Conservation (phyloP, 2,797 vertebrate species). For the Sebastes steindachneri region DNA sequence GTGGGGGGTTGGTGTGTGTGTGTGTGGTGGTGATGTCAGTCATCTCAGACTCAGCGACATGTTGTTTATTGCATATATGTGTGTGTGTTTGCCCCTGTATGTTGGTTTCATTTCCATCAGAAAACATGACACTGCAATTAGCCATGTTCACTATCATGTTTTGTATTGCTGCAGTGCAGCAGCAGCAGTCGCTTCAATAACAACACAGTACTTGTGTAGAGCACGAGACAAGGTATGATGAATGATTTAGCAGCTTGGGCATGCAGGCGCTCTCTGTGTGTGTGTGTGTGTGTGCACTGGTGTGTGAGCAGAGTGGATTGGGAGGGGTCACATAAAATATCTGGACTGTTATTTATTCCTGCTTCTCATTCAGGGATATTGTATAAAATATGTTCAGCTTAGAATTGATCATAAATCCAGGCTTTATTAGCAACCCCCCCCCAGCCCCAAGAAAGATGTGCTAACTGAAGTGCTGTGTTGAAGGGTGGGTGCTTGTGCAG, state of each 20-base stretch:
- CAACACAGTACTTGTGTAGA: slow-evolving; percentile 40
- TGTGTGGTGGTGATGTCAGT: slow-evolving; percentile 43
- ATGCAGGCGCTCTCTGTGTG: slow-evolving; percentile 1
- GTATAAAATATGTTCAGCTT: slow-evolving; percentile 13
- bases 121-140: slow-evolving; percentile 50
- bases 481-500: slow-evolving; percentile 30
- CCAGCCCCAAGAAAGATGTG: background rate
- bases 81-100: background rate
- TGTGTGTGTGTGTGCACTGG: background rate
- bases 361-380: slow-evolving; percentile 17
- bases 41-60: slow-evolving; percentile 3
- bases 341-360: slow-evolving; percentile 24
- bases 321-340: slow-evolving; percentile 22
- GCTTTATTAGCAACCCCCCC: background rate
- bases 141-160: slow-evolving; percentile 6
- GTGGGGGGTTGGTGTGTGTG: slow-evolving; percentile 22
- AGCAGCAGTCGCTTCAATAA: slow-evolving; percentile 21
- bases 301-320: background rate
- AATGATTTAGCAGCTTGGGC: slow-evolving; percentile 60
- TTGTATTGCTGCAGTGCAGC: slow-evolving; percentile 62
- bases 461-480: background rate
- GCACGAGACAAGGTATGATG: slow-evolving; percentile 54
- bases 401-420: background rate
- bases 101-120: slow-evolving; percentile 14
- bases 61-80: slow-evolving; percentile 30